Evolutionary conservation across 2,113 vertebrate genomes (phyloP).

Genomic region (Ginglymostoma cirratum): DNA sequence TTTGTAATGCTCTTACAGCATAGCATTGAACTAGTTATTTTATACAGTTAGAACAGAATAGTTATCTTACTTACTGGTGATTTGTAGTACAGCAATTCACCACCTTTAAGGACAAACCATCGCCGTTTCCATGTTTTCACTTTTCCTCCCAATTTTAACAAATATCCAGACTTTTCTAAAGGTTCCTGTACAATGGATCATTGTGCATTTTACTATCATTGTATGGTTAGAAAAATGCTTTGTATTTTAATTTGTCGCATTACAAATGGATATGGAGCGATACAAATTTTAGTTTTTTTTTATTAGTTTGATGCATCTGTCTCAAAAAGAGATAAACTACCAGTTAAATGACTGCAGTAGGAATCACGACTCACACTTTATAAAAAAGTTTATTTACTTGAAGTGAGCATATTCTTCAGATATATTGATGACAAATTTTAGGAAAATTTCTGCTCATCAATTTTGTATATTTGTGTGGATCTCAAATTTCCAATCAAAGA

Average conservation of each 20-base stretch:
- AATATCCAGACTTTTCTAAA: conserved; percentile 94
- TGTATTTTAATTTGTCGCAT: neutral
- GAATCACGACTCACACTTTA: neutral
- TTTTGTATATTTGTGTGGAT: neutral
- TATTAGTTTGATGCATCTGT: neutral
- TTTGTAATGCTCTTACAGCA: neutral
- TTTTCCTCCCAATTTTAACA: conserved; percentile 93
- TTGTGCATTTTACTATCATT: neutral
- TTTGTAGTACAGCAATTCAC: conserved; percentile 91
- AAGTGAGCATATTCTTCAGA: neutral
- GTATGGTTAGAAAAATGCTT: neutral
- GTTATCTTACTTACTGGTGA: conserved; percentile 75
- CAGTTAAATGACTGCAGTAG: neutral
- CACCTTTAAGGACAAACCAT: conserved; percentile 97
- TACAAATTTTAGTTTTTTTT: neutral
- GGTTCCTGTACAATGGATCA: conserved; percentile 62
- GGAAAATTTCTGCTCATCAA: neutral
- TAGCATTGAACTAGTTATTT: neutral
- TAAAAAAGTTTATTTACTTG: neutral
- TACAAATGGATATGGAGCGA: neutral
- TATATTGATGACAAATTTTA: neutral
- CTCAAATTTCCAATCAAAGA: neutral
- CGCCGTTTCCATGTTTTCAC: conserved; percentile 92
- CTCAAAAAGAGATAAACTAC: neutral
- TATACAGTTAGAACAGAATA: neutral